Percentiles rank a stretch among this genome's conserved stretches.
Conservation (phyloP, 2,888 invertebrate genomes). For the Monoplex corrugatus region DNA sequence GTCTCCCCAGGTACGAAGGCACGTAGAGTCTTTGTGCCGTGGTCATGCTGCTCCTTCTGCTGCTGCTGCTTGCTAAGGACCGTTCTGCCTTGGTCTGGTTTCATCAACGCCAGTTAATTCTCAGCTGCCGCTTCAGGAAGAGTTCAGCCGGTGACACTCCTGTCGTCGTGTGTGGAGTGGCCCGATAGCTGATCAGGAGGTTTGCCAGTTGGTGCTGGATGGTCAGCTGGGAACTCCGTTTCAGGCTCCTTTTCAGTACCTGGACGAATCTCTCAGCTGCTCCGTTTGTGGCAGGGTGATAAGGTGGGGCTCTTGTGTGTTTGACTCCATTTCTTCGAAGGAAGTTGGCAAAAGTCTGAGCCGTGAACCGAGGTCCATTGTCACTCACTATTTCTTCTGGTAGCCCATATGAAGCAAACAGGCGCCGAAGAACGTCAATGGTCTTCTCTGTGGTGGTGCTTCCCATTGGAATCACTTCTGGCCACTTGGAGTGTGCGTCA, state of each 20-base stretch:
- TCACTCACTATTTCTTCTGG: conserved; percentile 60
- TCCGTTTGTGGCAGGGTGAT: conserved; percentile 61
- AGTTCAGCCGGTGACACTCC: conserved; percentile 14
- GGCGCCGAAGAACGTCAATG: background rate
- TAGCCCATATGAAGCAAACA: conserved; percentile 53
- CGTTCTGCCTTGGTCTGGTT: background rate
- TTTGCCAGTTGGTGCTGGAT: conserved; percentile 2
- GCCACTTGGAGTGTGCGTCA: conserved; percentile 65
- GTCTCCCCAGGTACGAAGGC: background rate
- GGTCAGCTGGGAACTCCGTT: background rate
- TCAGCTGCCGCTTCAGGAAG: conserved; percentile 2
- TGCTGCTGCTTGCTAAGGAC: background rate
- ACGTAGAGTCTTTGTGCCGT: background rate
- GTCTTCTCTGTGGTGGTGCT: conserved; percentile 28
- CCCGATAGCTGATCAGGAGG: background rate
- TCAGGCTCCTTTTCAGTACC: conserved; percentile 56
- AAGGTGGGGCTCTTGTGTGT: conserved; percentile 57
- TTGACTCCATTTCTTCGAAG: conserved; percentile 52
- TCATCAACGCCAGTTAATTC: background rate
- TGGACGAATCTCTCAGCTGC: conserved; percentile 60
- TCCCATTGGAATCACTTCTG: conserved; percentile 51
- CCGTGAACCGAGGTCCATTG: conserved; percentile 55
- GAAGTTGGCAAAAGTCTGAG: conserved; percentile 58
- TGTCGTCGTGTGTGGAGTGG: conserved; percentile 9
- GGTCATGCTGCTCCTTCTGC: conserved; percentile 3